Conservation (phyloP, 2,113 vertebrate genomes). For the Lagopus leucura region DNA sequence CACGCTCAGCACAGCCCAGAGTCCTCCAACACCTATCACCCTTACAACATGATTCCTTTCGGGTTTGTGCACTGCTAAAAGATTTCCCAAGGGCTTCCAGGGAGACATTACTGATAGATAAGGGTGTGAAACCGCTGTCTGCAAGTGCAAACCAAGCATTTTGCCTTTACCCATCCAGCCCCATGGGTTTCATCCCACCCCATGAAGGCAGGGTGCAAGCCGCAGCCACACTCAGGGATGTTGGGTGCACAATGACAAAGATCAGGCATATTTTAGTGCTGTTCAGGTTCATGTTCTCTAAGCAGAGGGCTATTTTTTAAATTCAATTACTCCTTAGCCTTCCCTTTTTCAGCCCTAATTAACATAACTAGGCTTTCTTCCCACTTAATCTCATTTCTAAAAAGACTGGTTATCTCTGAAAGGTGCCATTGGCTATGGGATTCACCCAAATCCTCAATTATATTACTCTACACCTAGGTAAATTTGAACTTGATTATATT, state of each 20-base stretch:
- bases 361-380: constrained; percentile 8
- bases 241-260: background rate
- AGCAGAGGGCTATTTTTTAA: background rate
- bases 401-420: constrained; percentile 55
- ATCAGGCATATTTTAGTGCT: background rate
- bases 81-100: background rate
- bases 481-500: constrained; percentile 53
- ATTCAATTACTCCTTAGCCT: constrained; percentile 30
- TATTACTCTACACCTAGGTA: constrained; percentile 41
- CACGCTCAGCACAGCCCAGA: too few relatives aligned
- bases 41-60: background rate
- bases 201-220: background rate
- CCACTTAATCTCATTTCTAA: constrained; percentile 33
- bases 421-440: constrained; percentile 3
- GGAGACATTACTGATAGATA: background rate
- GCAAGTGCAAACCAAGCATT: background rate
- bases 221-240: accelerated
- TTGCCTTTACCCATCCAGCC: too few relatives aligned
- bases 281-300: background rate
- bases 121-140: accelerated
- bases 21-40: background rate
- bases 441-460: constrained; percentile 57
- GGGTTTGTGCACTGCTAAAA: accelerated
- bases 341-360: constrained; percentile 49
- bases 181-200: background rate